A percentile compares a stretch with the other conserved stretches of the same genome.
Evolutionary conservation across 2,888 invertebrate genomes (phyloP).

Genomic region (Tholera decimalis): DNA sequence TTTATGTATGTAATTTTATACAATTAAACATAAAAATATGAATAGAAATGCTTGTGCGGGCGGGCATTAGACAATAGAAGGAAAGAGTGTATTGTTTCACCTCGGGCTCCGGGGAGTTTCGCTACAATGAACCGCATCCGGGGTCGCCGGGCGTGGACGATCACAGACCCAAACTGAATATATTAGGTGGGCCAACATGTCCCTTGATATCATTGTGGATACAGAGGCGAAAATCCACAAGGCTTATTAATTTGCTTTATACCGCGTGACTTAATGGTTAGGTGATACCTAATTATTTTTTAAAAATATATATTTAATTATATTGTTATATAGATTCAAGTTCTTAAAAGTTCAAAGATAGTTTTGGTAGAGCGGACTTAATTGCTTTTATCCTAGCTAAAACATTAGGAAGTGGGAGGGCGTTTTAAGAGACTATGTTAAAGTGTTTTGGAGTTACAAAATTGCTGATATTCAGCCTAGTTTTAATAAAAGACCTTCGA

Average conservation of each 20-base stretch:
- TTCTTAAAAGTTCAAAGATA: too few species aligned
- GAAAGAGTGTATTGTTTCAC: constrained; percentile 89
- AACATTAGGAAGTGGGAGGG: too few species aligned
- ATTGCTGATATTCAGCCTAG: too few species aligned
- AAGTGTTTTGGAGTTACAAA: too few species aligned
- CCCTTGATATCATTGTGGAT: constrained; percentile 54
- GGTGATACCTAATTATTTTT: background rate
- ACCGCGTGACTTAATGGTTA: background rate
- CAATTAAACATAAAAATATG: constrained; percentile 59
- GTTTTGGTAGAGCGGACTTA: too few species aligned
- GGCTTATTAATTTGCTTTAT: constrained; percentile 18
- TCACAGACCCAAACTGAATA: constrained; percentile 70
- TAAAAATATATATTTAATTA: too few species aligned
- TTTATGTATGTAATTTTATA: constrained; percentile 47
- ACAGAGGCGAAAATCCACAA: constrained; percentile 13
- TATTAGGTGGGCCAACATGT: constrained; percentile 66
- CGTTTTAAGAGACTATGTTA: too few species aligned
- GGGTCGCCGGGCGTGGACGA: constrained; percentile 77
- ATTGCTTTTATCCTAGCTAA: too few species aligned
- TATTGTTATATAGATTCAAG: too few species aligned
- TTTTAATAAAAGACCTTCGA: too few species aligned
- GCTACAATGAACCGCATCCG: constrained; percentile 90
- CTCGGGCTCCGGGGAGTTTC: constrained; percentile 90
- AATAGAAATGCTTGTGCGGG: constrained; percentile 70
- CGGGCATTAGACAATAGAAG: constrained; percentile 84